These are phyloP conservation scores for Pristionchus japonicus DNA, from an alignment of 2,888 invertebrate genomes.

Conservation along the genomic window DNA sequence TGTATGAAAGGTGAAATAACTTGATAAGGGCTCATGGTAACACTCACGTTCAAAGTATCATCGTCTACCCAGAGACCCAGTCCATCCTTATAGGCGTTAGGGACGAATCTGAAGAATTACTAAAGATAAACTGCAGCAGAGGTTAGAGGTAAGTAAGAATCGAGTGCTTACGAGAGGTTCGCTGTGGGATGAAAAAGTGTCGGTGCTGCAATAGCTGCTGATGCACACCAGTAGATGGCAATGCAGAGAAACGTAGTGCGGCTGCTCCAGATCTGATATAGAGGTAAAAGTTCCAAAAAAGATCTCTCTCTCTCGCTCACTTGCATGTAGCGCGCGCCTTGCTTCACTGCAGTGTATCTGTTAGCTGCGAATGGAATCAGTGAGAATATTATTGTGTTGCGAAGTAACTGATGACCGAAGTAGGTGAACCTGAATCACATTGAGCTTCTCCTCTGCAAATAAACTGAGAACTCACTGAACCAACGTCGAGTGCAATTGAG, in stretches of 20 bases:
- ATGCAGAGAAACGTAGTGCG: neutral
- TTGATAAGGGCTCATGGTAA: too few species aligned
- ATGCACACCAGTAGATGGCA: neutral
- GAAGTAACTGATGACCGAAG: neutral
- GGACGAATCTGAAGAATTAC: neutral
- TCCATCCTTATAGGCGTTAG: neutral
- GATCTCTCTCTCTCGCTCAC: too few species aligned
- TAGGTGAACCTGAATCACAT: neutral
- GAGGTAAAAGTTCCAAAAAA: too few species aligned
- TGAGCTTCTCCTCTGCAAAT: neutral
- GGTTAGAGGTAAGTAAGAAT: neutral
- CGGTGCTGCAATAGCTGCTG: neutral
- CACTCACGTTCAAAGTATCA: neutral
- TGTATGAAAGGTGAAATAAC: too few species aligned
- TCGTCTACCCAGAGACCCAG: neutral
- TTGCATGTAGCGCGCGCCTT: neutral
- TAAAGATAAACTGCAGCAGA: too few species aligned
- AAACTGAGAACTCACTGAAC: neutral
- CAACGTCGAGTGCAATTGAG: neutral
- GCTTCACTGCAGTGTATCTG: neutral
- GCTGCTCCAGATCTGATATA: neutral
- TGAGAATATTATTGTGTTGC: neutral
- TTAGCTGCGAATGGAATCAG: neutral
- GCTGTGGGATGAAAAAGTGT: neutral
- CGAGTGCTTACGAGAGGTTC: neutral